Base-by-base conservation (phyloP, 2,113 vertebrate species). In the Phaetusa simplex region DNA sequence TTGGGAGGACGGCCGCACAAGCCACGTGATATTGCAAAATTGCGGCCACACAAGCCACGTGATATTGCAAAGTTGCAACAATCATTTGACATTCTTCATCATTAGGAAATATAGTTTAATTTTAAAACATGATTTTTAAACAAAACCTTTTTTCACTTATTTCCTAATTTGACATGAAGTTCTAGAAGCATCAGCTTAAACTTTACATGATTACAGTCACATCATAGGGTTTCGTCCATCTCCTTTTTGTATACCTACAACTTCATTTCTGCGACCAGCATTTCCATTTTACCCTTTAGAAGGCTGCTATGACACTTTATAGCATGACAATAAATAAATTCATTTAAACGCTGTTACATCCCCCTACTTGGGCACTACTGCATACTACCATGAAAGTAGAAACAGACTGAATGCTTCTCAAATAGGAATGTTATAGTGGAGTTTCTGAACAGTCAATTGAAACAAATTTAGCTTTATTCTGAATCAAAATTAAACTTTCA, bases 381-480 rank as follows among this genome's bases (percentile, higher is more conserved):
- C 7, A 3, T 26, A 18, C n/a, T 86, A 81, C 76, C 34, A 43
- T 4, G 9, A 84, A 84, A n/a, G 43, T 4, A 58, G 66, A 66
- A 92, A 82, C 2, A 78, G 42, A 53, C 21, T 32, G 23, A 90
- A 20, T 59, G 19, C 42, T 84, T 50, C 47, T 64, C 55, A 76
- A 34, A 67, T 7, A 61, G 32, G 11, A 95, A 49, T 12, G 2
- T 62, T 79, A 61, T 43, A 76, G 18, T 56, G 34, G 43, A 69
- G 73, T 82, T 85, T 69, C 62, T 58, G 34, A 95, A 79, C 42
- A 86, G 38, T 30, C 61, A 59, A 24, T 21, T 56, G 40, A 96
- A 94, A 87, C 11, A 74, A 80, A 70, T 77, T 76, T 53, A 73
- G 49, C 49, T 93, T 93, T 86, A 90, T 93, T 96, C 82, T 80